A percentile compares a stretch with the other conserved stretches of the same genome.
These are phyloP conservation scores for Tachina fera DNA, from an alignment of 2,888 invertebrate genomes.

Conservation along the genomic window DNA sequence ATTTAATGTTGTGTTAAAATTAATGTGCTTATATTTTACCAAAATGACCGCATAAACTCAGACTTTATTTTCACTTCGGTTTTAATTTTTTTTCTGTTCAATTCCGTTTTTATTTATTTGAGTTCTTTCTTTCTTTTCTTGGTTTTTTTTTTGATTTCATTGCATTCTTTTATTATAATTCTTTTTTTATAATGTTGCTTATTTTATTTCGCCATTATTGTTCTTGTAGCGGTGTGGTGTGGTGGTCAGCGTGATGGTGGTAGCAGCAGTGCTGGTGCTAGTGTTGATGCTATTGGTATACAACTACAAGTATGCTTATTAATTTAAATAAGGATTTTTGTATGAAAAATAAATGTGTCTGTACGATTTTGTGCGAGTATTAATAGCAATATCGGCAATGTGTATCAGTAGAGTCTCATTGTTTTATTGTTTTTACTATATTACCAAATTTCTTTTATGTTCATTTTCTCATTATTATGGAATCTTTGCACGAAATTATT, in stretches of 20 bases:
- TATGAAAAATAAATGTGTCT: constrained; percentile 20
- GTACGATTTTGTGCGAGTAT: not conserved
- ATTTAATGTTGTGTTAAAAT: constrained; percentile 79
- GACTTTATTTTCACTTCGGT: constrained; percentile 75
- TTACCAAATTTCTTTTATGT: constrained; percentile 6
- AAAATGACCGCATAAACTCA: constrained; percentile 78
- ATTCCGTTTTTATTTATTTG: constrained; percentile 54
- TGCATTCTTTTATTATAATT: constrained; percentile 54
- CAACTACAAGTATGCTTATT: constrained; percentile 14
- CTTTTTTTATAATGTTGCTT: constrained; percentile 68
- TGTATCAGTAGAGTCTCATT: constrained; percentile 18
- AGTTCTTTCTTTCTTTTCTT: not conserved
- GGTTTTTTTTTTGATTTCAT: constrained; percentile 50
- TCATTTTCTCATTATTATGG: constrained; percentile 31
- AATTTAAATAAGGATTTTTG: constrained; percentile 43
- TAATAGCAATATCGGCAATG: not conserved
- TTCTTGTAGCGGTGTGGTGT: constrained; percentile 47
- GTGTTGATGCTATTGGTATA: constrained; percentile 16
- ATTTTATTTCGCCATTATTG: constrained; percentile 64
- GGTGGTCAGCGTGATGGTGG: constrained; percentile 30
- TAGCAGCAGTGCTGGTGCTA: not conserved
- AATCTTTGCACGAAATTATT: constrained; percentile 53
- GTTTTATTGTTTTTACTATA: constrained; percentile 21
- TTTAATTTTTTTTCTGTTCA: constrained; percentile 63
- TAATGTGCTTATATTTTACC: constrained; percentile 82